Base-by-base conservation (phyloP, 64 coral and sea anemone genomes). In the Montipora efflorescens region DNA sequence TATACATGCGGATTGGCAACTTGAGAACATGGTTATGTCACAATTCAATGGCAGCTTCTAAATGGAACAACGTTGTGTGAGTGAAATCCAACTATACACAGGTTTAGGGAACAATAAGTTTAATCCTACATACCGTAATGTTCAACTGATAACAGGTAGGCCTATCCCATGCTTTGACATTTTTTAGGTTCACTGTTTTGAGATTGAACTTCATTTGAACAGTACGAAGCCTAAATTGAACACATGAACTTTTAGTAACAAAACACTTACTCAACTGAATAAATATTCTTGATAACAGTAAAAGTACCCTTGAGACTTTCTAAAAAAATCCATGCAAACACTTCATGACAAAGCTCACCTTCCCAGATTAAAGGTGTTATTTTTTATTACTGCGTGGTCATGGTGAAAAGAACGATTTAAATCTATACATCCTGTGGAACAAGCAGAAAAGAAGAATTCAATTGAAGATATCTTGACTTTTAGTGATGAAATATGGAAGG, bases 91-190 rank as follows among this genome's bases (percentile, higher is more conserved):
- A 36, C 36, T 36, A 36, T 36, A 36, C 36, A 36, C 36, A 36
- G 36, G 36, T 36, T 36, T 36, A 36, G 36, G 36, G 36, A 0
- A 4, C 4, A 57, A 6, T 8, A 57, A 57, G 53, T 57, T 57
- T 57, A 11, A 57, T 13, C 55, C 2, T 25, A 47, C 90, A 90
- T 92, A 98, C 96, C 20, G 79, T 90, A 15, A 98, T 90, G 90
- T 90, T 95, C 53, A 98, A 75, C 2, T 36, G 19, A 69, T 98
- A 98, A 48, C 96, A 98, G 28, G 88, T 75, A 3, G 96, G 96
- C 70, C 75, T 98, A 36, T 87, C 96, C 92, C 92, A 93, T 20
- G 92, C 80, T 48, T 72, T 88, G 45, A 93, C 92, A 25, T 87
- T 64, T 52, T 88, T 93, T 48, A 93, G 61, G 47, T 93, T 93